Evolutionary conservation across 1,140 invertebrate species (phyloP), one percentile per base, ranked within the genome.

Genomic region (Euwallacea similis): DNA sequence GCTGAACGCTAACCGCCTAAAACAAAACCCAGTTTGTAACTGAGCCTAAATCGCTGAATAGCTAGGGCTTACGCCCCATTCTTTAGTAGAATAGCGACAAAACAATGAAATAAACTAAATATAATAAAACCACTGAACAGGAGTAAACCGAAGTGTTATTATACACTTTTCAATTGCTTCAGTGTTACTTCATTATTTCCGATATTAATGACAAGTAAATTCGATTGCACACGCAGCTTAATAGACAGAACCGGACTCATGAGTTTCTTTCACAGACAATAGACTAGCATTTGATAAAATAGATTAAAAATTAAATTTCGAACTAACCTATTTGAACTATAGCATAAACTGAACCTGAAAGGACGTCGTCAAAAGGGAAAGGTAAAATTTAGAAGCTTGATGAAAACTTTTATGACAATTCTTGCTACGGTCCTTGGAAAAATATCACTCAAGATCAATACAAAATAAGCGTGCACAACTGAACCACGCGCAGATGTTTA

Each of bases 401-500:
- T 33, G 1, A 33, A 33, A 1, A 33, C 21, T 33, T 33, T 33
- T 33, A 33, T 33, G 21, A 33, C 21, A 33, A 33, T 33, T 33
- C 21, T 33, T 33, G 21, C 21, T 33, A 33, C 21, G 21, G 21
- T 33, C 21, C 21, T 33, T 33, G 21, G 21, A 33, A 33, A 33
- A 2, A 33, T 33, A 33, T 33, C 21, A 33, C 21, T 58, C 2
- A 21, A 16, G 64, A 70, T 70, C 60, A 65, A 70, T 64, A 65
- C 42, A 13, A 65, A 70, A 64, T 58, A 65, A 70, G 61, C 42
- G 10, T 47, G 53, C 10, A 65, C 47, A 11, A 41, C 58, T 63
- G 42, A 64, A 70, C 63, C 72, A 69, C 72, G 72, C 65, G 73
- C 73, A 74, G 73, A 74, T 74, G 73, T 71, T 74, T 58, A 60